A percentile compares a stretch with the other conserved stretches of the same genome.
Conservation (phyloP, 2,113 vertebrate genomes). For the Verasper variegatus region DNA sequence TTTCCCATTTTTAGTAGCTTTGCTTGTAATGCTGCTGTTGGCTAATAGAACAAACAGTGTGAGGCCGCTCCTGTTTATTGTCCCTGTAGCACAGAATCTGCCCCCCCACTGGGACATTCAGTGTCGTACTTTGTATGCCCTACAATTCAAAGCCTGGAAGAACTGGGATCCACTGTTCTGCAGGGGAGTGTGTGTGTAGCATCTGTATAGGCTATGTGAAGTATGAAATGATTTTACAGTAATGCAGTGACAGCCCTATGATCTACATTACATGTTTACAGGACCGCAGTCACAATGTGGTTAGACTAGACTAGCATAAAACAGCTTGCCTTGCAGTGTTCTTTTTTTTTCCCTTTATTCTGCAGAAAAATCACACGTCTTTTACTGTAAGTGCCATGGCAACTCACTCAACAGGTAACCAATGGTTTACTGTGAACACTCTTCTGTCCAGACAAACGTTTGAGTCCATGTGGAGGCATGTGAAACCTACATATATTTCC, state of each 20-base stretch:
- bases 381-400: no score
- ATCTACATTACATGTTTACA: neutral
- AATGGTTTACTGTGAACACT: no score
- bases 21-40: slow-evolving; percentile 46
- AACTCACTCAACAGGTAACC: no score
- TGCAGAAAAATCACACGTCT: no score
- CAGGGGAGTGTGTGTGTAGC: neutral
- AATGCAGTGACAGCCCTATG: neutral
- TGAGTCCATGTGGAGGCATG: no score
- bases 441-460: no score
- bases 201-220: neutral
- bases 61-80: slow-evolving; percentile 20
- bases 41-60: slow-evolving; percentile 49
- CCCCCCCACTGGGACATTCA: slow-evolving; percentile 13
- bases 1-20: slow-evolving; percentile 52
- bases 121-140: neutral
- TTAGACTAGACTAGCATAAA: neutral
- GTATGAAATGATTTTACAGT: neutral
- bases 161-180: neutral
- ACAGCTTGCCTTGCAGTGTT: no score
- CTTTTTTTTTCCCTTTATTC: no score
- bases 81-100: slow-evolving; percentile 32
- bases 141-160: neutral
- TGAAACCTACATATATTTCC: no score
- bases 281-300: no score